Base-by-base conservation (phyloP, 2,888 invertebrate genomes). In the Sipunculus nudus region DNA sequence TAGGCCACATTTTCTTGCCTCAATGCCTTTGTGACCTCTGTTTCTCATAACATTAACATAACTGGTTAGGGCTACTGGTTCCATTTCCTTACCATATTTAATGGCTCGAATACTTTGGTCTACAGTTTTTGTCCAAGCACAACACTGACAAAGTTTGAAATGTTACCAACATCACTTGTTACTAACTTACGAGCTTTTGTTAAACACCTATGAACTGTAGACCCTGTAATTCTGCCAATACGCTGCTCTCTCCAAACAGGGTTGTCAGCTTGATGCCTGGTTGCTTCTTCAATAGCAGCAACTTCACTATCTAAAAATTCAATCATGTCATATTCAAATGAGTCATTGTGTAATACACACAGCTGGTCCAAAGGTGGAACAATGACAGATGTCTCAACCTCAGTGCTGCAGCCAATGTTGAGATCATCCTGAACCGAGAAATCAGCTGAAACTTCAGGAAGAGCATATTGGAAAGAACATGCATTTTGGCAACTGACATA, bases 401-500 rank as follows among this genome's bases (percentile, higher is more conserved):
- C 50, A 8, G 19, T 23, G 35, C 19, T 35, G 6, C 13, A 8
- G 6, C 6, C n/a, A 31, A 35, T 23, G 35, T 50, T 50, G 10
- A 50, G 6, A 23, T 35, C 35, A 31, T 31, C 35, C 13, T 21
- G 6, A 13, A 35, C 13, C 19, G 5, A 6, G 23, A 35, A 50
- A 21, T 31, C 6, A 13, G 50, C 13, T 8, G 10, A 6, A 8
- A 23, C 35, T 16, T 21, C 19, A 6, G 35, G 35, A 10, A 19
- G 13, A 6, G 35, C 50, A 35, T 50, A 50, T 19, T 50, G 50
- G 21, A 50, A 50, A 6, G 21, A 31, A 31, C 13, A 50, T 5
- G 35, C 31, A 6, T 31, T 8, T 8, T 19, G 8, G 35, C 50
- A 50, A 21, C 10, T 6, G 8, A 35, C 31, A 35, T 50, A 50